These are phyloP conservation scores for Epizoanthus fatuus DNA, from an alignment of 92 coral and sea anemone species.

Conservation along the genomic window DNA sequence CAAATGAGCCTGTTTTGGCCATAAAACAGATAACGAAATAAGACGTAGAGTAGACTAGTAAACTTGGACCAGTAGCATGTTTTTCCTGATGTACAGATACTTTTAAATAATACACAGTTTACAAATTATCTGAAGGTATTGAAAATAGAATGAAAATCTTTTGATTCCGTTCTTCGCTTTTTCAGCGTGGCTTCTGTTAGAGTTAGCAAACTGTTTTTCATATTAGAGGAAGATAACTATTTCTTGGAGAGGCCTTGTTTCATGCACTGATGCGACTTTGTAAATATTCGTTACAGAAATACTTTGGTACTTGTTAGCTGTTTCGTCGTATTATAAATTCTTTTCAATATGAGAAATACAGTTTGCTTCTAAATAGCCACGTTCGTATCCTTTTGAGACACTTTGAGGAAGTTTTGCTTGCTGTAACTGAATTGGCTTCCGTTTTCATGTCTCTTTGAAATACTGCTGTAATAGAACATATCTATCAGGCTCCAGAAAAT, in stretches of 20 bases:
- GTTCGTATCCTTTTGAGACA: not conserved
- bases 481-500: conserved; percentile 7
- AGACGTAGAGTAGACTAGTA: not conserved
- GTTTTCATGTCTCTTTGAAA: conserved; percentile 9
- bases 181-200: not conserved
- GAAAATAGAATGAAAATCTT: not conserved
- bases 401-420: not conserved
- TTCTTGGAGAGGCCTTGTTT: not conserved
- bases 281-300: conserved; percentile 4
- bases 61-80: not conserved
- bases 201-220: conserved; percentile 7
- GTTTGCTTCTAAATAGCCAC: not conserved
- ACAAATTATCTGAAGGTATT: not conserved
- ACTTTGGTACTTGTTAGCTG: not conserved
- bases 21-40: conserved; percentile 6
- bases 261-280: conserved; percentile 19
- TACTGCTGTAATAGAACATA: conserved; percentile 19
- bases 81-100: conserved; percentile 24
- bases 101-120: conserved; percentile 22
- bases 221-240: conserved; percentile 13
- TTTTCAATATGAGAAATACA: conserved; percentile 15
- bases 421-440: not conserved
- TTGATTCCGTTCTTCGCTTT: not conserved
- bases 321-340: not conserved
- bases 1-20: not conserved